Evolutionary conservation across 1,140 invertebrate species (phyloP), one percentile per base, ranked within the genome.

Genomic region (Aphelinus atriplicis): DNA sequence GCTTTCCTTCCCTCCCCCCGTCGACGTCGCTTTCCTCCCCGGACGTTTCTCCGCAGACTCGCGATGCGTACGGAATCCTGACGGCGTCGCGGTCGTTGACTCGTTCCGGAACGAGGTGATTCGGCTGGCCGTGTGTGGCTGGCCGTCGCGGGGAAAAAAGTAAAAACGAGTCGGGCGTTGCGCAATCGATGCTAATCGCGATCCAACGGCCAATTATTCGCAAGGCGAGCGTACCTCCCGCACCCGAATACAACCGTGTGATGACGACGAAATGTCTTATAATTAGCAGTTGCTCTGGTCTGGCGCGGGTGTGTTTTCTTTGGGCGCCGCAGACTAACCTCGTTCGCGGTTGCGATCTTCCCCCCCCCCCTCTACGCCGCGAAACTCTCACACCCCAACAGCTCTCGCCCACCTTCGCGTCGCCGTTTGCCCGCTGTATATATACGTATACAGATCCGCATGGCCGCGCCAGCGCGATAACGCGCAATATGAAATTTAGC

Each of bases 401-500:
- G 4, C 55, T 65, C 63, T 65, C n/a, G n/a, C 48, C 42, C 63
- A 26, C 42, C n/a, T 3, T 43, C 50, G 26, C 1, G 3, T 65
- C 63, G 2, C 26, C 26, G 26, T 26, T 26, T 26, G 26, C 26
- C 26, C 26, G 26, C 26, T 26, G 26, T 26, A 26, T 26, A 26
- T 26, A 26, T 26, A 26, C 26, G 26, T 26, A 26, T 26, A 26
- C 26, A 26, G 26, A 26, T 26, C 26, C 26, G 26, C 26, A 26
- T 56, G 10, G 64, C 48, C 42, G 62, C 6, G 62, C 62, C 43
- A 45, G 73, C 67, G 63, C 73, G 68, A 75, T 76, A 70, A 71
- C 73, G 73, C 73, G 73, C 61, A 70, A 71, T 71, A 71, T 71
- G 73, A 75, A 75, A 75, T 71, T 75, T 65, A 70, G 68, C 67